Base-by-base conservation (phyloP, 2,888 invertebrate species). In the Orthosia gothica region DNA sequence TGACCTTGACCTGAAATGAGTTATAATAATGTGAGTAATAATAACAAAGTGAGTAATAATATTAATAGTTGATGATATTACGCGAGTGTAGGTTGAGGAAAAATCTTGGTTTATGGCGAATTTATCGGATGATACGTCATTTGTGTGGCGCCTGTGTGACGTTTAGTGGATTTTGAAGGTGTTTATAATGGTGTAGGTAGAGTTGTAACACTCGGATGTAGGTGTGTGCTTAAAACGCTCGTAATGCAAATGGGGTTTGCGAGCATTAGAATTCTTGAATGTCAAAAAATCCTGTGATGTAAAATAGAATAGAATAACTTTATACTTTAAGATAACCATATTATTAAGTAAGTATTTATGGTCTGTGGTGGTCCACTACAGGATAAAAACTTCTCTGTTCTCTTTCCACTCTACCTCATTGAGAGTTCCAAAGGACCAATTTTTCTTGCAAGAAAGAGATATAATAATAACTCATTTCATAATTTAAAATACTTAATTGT, bases 71-170 rank as follows among this genome's bases (percentile, higher is more conserved):
- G 69, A 82, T 67, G 74, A 57, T 54, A 77, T 16, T n/a, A 23
- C 83, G 85, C 59, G 72, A 67, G 76, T 74, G 79, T 61, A 16
- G n/a, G 16, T 86, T 74, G 49, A 84, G 83, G 86, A 82, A 81
- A 81, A 86, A 75, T 52, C 11, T 40, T 65, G 54, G 65, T 47
- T 74, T 68, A 57, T 23, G 50, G 67, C 9, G 65, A 76, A 74
- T 69, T 78, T 74, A 40, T 71, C 3, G 18, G 3, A n/a, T 49
- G 40, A 73, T 70, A 81, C 77, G 84, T 85, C 83, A 81, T 69
- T 20, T 57, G n/a, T 55, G 16, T 74, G 81, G 75, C 77, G 77
- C 70, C 66, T 75, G 20, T 9, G 1, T 75, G 26, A 61, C 74
- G 45, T 69, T 40, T 52, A 32, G 20, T 78, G 18, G 26, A 50